Evolutionary conservation across 2,797 vertebrate species (phyloP).

Genomic region (Melanotaenia pygmaea): DNA sequence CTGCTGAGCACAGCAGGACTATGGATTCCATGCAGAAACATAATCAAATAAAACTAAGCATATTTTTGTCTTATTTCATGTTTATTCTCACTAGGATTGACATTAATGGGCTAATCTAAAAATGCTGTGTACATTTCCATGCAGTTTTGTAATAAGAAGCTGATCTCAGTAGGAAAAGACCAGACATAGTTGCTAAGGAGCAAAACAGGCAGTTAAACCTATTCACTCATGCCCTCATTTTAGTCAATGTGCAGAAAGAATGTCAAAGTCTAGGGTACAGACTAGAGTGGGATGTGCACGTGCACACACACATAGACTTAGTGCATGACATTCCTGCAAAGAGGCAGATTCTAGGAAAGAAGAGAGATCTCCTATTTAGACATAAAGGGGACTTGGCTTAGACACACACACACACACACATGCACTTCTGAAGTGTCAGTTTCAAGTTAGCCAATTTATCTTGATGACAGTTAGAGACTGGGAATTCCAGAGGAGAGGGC

Average conservation of each 20-base stretch:
- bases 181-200: not conserved
- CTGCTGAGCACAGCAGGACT: not conserved
- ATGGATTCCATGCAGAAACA: not conserved
- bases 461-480: constrained; percentile 59
- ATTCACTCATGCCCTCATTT: constrained; percentile 25
- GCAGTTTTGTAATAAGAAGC: constrained; percentile 1
- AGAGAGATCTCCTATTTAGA: constrained; percentile 58
- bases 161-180: constrained; percentile 1
- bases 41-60: not conserved
- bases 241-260: constrained; percentile 16
- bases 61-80: not conserved
- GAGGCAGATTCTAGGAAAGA: constrained; percentile 52
- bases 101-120: constrained; percentile 24
- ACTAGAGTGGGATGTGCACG: not conserved
- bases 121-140: not conserved
- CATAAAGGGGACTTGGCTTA: constrained; percentile 55
- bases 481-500: constrained; percentile 53
- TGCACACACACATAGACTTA: not conserved
- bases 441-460: constrained; percentile 63
- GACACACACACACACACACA: not conserved
- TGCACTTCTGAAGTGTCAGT: constrained; percentile 59
- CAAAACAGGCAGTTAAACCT: constrained; percentile 24
- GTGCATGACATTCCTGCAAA: constrained; percentile 46
- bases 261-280: constrained; percentile 22
- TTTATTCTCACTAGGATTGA: constrained; percentile 16